These are phyloP conservation scores for Microchrysa polita DNA, from an alignment of 2,888 invertebrate species.

Conservation along the genomic window DNA sequence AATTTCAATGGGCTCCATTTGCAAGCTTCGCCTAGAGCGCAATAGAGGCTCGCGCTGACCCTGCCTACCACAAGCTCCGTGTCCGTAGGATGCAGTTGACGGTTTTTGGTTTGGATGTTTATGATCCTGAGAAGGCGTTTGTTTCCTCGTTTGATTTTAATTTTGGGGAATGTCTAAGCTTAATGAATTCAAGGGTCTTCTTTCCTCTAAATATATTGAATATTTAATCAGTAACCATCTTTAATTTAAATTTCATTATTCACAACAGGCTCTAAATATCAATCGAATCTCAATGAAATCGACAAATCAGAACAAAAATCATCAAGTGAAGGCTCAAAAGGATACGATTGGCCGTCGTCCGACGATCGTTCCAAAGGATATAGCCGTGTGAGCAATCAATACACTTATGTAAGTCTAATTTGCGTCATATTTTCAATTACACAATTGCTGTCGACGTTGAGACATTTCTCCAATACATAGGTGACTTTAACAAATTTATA, in stretches of 20 bases:
- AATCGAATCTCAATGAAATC: conserved; percentile 80
- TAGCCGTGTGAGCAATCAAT: not conserved
- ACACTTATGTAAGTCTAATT: conserved; percentile 10
- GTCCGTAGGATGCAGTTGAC: no score
- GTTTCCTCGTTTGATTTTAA: no score
- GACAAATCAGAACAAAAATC: conserved; percentile 83
- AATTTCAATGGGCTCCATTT: no score
- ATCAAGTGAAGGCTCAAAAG: conserved; percentile 68
- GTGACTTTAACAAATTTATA: conserved; percentile 24
- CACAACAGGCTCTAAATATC: conserved; percentile 76
- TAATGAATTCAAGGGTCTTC: no score
- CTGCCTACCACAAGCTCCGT: no score
- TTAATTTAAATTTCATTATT: conserved; percentile 45
- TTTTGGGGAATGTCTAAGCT: no score
- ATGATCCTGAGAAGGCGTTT: no score
- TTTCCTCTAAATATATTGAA: no score
- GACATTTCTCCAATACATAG: conserved; percentile 12
- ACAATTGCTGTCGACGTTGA: not conserved
- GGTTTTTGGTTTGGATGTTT: no score
- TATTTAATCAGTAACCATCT: no score
- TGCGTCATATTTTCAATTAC: not conserved
- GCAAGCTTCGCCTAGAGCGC: no score
- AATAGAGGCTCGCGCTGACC: no score
- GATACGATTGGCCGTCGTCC: conserved; percentile 68
- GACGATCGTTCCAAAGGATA: conserved; percentile 61